These are phyloP conservation scores for Neuroterus valhalla DNA, from an alignment of 1,140 invertebrate species.

Conservation along the genomic window DNA sequence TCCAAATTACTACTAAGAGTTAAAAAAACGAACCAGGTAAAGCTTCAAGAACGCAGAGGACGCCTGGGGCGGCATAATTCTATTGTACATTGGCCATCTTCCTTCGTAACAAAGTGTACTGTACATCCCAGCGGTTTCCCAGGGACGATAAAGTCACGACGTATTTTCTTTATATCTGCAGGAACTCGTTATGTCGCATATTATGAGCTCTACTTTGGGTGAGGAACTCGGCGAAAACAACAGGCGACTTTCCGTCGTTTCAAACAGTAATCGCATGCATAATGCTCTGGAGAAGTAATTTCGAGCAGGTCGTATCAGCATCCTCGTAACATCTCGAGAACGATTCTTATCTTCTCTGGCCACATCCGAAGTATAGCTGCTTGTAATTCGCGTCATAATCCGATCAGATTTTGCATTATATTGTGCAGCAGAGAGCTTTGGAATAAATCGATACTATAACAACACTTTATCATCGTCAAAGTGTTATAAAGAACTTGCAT, in stretches of 20 bases:
- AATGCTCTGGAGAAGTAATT: slow-evolving; percentile 17
- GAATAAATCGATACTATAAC: slow-evolving; percentile 21
- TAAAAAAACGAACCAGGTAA: slow-evolving; percentile 1
- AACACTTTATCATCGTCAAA: neutral
- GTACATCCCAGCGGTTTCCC: slow-evolving; percentile 12
- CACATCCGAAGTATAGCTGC: neutral
- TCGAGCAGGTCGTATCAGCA: neutral
- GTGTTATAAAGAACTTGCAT: neutral
- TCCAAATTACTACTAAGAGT: slow-evolving; percentile 19
- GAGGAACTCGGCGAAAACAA: slow-evolving; percentile 20
- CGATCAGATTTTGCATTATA: slow-evolving; percentile 11
- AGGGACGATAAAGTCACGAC: slow-evolving; percentile 17
- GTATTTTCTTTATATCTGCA: slow-evolving; percentile 29
- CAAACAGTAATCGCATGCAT: slow-evolving; percentile 18
- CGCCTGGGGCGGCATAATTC: slow-evolving; percentile 16
- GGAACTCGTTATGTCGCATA: slow-evolving; percentile 27
- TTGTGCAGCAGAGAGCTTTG: neutral
- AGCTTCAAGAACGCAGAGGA: slow-evolving; percentile 21
- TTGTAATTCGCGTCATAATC: neutral
- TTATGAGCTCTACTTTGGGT: slow-evolving; percentile 21
- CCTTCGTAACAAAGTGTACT: slow-evolving; percentile 17
- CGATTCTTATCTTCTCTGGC: slow-evolving; percentile 11
- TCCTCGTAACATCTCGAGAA: slow-evolving; percentile 7
- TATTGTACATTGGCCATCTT: slow-evolving; percentile 28
- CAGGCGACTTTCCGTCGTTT: slow-evolving; percentile 17